Evolutionary conservation across 1,140 invertebrate genomes (phyloP), one percentile per base, ranked within the genome.

Genomic region (Thalassaphorura encarpata): DNA sequence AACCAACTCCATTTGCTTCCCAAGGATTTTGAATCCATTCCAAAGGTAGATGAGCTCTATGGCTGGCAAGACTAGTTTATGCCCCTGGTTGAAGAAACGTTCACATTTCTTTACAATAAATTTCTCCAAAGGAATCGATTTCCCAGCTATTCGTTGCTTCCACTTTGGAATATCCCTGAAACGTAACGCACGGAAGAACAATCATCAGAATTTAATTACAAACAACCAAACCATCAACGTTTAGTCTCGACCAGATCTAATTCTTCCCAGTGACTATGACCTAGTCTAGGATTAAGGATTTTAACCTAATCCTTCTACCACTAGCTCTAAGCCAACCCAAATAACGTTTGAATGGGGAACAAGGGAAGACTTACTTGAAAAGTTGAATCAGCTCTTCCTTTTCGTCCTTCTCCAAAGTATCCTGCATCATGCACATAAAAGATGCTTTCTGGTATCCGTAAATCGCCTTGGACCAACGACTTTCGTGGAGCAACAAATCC

Each of bases 51-150:
- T 78, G 50, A 96, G 75, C 72, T 97, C 93, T 58, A 90, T 75
- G 24, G 83, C 82, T 13, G 93, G 90, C 47, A 96, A 74, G 4
- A 86, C 71, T 33, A 97, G 73, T 39, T 73, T 73, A 26, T 83
- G 78, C 41, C 83, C 80, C 72, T 92, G 85, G 31, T 78, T 74
- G 60, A 81, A 78, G 72, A 84, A 94, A 47, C 88, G 76, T 53
- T 83, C 79, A 19, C 86, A 79, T 68, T 92, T 91, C 67, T 83
- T 85, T 11, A 90, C 79, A 31, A 86, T 83, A 75, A 96, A 97
- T 68, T 97, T 98, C 71, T 98, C 94, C 78, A 96, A 86, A 16
- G 94, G 93, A 60, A 97, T 73, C 6, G 92, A 96, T 75, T 97
- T 96, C 0, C 94, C 94, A 29, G 92, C 91, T 53, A 97, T 92